Conservation (phyloP, 2,888 invertebrate species). For the Amiota communis region DNA sequence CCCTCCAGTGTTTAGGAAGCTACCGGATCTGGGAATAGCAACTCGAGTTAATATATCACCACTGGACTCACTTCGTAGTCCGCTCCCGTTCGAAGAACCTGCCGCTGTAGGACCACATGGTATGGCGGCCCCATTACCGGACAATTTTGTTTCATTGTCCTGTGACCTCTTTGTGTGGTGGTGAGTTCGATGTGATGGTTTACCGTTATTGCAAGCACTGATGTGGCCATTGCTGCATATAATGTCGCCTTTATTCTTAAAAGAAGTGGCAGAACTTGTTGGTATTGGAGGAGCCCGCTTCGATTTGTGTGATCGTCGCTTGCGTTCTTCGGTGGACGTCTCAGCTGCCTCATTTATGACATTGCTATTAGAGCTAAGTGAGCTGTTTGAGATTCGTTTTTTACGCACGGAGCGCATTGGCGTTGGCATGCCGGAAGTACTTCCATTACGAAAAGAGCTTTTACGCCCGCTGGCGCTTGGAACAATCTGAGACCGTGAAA, state of each 20-base stretch:
- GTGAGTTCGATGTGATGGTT: conserved; percentile 35
- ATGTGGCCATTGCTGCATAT: conserved; percentile 58
- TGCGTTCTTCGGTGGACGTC: conserved; percentile 75
- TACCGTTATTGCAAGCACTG: conserved; percentile 31
- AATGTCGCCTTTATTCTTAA: conserved; percentile 42
- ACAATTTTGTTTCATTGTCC: conserved; percentile 48
- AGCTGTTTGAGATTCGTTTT: conserved; percentile 80
- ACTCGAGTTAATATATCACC: conserved; percentile 90
- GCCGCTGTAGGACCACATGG: conserved; percentile 36
- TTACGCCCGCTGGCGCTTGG: conserved; percentile 62
- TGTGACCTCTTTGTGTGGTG: conserved; percentile 49
- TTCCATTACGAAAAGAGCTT: conserved; percentile 67
- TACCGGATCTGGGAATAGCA: conserved; percentile 88
- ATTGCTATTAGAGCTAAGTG: conserved; percentile 78
- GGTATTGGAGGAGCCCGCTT: conserved; percentile 76
- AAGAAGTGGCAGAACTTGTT: conserved; percentile 33
- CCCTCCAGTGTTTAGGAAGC: conserved; percentile 87
- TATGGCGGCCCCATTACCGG: conserved; percentile 40
- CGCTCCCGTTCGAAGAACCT: conserved; percentile 47
- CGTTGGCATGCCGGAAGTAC: conserved; percentile 53
- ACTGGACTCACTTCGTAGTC: conserved; percentile 75
- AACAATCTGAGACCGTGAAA: conserved; percentile 59
- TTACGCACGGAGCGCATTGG: conserved; percentile 84
- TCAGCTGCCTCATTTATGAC: conserved; percentile 74
- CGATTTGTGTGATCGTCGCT: conserved; percentile 76